Conservation (phyloP, 2,113 vertebrate species). For the Sylvilagus bachmani region DNA sequence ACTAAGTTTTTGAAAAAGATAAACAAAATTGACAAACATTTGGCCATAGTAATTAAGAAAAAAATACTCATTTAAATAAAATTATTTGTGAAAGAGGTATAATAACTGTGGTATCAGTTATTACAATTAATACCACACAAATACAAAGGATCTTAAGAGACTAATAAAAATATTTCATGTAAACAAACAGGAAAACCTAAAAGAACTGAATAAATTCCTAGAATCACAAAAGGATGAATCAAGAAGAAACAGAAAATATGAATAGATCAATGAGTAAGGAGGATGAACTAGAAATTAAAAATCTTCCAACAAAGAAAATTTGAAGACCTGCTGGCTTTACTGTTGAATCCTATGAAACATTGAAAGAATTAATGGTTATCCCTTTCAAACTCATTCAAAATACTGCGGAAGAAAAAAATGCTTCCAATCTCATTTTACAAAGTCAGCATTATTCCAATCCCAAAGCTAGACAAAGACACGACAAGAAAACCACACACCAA, state of each 20-base stretch:
- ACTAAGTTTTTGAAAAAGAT: neutral
- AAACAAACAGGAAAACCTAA: neutral
- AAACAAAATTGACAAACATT: neutral
- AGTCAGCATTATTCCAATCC: neutral
- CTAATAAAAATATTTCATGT: neutral
- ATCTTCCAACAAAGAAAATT: neutral
- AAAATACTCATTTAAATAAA: neutral
- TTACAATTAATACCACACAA: neutral
- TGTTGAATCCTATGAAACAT: neutral
- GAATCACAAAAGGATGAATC: neutral
- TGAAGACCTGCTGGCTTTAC: neutral
- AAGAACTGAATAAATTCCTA: neutral
- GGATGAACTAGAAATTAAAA: neutral
- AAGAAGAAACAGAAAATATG: neutral
- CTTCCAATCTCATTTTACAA: neutral
- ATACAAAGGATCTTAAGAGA: neutral
- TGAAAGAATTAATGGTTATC: neutral
- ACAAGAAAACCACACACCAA: neutral
- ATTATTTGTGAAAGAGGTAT: neutral
- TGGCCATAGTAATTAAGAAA: neutral
- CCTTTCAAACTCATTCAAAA: neutral
- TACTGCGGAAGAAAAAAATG: neutral
- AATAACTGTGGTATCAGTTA: too few relatives aligned
- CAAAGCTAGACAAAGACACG: neutral
- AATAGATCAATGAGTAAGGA: neutral